Evolutionary conservation across 2,888 invertebrate genomes (phyloP).

Genomic region (Aleiodes alternator): DNA sequence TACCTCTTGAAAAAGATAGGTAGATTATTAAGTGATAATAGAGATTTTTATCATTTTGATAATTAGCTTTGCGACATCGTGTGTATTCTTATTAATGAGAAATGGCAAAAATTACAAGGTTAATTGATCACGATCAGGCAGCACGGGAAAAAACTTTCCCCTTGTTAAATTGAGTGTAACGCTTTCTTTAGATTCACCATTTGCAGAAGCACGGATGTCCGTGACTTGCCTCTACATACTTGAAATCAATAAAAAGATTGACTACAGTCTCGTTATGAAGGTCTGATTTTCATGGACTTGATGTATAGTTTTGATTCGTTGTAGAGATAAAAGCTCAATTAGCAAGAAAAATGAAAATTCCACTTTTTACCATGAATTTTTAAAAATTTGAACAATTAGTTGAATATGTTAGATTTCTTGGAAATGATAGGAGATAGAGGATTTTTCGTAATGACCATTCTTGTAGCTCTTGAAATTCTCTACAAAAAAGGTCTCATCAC

Average conservation of each 20-base stretch:
- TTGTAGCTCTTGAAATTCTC: not conserved
- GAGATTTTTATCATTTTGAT: too few species aligned
- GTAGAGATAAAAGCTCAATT: too few species aligned
- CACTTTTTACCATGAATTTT: not conserved
- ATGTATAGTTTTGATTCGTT: too few species aligned
- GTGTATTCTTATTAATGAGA: too few species aligned
- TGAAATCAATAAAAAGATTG: not conserved
- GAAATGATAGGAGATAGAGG: too few species aligned
- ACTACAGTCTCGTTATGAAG: not conserved
- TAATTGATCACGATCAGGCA: slow-evolving; percentile 7
- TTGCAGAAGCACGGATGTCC: slow-evolving; percentile 2
- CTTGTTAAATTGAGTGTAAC: slow-evolving; percentile 8
- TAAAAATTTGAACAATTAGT: not conserved
- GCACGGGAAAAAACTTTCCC: not conserved
- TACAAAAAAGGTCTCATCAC: too few species aligned
- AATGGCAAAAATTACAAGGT: slow-evolving; percentile 6
- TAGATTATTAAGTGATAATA: too few species aligned
- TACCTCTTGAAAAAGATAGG: not conserved
- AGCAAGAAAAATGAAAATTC: too few species aligned
- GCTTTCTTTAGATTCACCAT: slow-evolving; percentile 14
- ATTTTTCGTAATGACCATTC: not conserved
- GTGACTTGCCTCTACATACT: not conserved
- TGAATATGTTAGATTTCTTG: too few species aligned
- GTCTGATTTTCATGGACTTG: not conserved
- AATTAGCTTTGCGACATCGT: too few species aligned